Conservation (phyloP, 2,888 invertebrate species). For the Phlogophora meticulosa region DNA sequence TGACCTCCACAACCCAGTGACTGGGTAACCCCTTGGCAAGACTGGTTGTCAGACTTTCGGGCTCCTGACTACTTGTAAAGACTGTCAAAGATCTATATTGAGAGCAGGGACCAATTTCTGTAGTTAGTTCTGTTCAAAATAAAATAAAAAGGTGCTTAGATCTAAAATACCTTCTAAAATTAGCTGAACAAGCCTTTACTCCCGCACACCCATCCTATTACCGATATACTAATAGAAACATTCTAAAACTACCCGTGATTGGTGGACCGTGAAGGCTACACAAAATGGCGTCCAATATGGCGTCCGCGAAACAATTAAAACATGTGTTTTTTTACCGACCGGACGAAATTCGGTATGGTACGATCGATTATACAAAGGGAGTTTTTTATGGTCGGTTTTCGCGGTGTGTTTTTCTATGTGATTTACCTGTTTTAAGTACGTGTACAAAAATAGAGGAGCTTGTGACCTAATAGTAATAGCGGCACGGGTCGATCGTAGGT, state of each 20-base stretch:
- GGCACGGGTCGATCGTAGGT: too few species aligned
- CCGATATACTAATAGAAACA: conserved; percentile 10
- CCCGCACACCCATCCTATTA: conserved; percentile 14
- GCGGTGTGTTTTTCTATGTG: conserved; percentile 13
- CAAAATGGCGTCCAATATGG: conserved; percentile 53
- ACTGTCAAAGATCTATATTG: too few species aligned
- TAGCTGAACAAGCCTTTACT: neutral
- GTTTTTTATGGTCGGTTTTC: conserved; percentile 14
- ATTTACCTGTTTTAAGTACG: conserved; percentile 41
- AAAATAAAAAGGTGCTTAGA: neutral
- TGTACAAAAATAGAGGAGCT: too few species aligned
- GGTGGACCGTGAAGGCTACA: conserved; percentile 53
- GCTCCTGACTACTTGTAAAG: too few species aligned
- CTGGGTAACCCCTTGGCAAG: too few species aligned
- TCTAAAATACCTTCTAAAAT: neutral
- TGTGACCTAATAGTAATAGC: too few species aligned
- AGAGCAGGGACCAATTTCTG: too few species aligned
- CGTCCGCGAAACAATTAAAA: conserved; percentile 52
- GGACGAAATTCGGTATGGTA: conserved; percentile 50
- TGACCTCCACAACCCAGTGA: too few species aligned
- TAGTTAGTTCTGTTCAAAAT: too few species aligned
- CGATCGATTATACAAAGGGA: conserved; percentile 29
- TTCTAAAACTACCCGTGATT: conserved; percentile 42
- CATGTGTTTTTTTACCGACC: conserved; percentile 51
- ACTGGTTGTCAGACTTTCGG: too few species aligned